phyloP scores from a whole-genome alignment of 2,797 vertebrate genomes.

The Tokudaia muenninki region DNA sequence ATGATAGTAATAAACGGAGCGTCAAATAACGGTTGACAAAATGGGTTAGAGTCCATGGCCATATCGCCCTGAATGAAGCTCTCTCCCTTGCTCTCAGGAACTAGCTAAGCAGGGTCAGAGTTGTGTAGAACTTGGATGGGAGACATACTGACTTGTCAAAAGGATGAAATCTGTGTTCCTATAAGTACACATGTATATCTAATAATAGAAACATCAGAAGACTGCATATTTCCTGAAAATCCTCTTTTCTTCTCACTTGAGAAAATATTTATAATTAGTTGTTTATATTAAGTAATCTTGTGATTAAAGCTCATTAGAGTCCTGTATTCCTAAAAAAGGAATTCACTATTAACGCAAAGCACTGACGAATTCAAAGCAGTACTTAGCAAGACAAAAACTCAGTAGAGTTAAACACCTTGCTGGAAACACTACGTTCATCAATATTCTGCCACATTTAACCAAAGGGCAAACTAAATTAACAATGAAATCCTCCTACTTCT shows the following conservation, averaged over 20 bases:
- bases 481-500: neutral
- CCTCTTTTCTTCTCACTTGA: neutral
- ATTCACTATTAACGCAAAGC: neutral
- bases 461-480: neutral
- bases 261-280: slow-evolving; percentile 27
- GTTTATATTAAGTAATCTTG: neutral
- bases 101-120: neutral
- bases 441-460: neutral
- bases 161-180: neutral
- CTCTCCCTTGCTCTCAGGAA: neutral
- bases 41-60: neutral
- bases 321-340: neutral
- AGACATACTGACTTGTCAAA: neutral
- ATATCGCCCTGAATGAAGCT: no score
- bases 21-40: neutral
- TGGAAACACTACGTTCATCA: neutral
- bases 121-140: neutral
- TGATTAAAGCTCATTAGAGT: neutral
- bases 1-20: neutral
- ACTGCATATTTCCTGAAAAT: neutral
- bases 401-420: neutral
- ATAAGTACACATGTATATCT: no score
- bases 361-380: neutral
- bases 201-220: neutral
- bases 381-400: neutral